These are phyloP conservation scores for Eristalinus aeneus DNA, from an alignment of 2,888 invertebrate species.

Conservation along the genomic window DNA sequence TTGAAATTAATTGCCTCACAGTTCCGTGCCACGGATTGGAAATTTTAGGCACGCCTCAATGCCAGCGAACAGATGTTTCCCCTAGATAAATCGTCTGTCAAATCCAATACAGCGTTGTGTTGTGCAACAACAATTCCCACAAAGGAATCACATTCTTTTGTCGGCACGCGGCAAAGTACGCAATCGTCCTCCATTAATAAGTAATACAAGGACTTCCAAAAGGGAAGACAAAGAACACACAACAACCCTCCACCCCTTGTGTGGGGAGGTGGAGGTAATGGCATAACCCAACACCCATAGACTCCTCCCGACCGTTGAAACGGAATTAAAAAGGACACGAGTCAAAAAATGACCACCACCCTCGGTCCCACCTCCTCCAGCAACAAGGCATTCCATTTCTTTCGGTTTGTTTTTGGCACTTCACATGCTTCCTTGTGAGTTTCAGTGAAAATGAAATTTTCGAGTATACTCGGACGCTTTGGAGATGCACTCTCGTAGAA, in stretches of 20 bases:
- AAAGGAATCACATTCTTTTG: slow-evolving; percentile 26
- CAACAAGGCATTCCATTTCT: slow-evolving; percentile 12
- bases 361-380: background rate
- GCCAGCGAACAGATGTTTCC: slow-evolving; percentile 43
- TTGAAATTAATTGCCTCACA: slow-evolving; percentile 60
- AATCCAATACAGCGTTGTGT: slow-evolving; percentile 4
- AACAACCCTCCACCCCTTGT: background rate
- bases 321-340: background rate
- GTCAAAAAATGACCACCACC: background rate
- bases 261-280: background rate
- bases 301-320: background rate
- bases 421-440: slow-evolving; percentile 35
- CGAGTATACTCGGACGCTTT: slow-evolving; percentile 25
- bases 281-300: background rate
- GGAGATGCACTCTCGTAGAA: background rate
- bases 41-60: slow-evolving; percentile 35
- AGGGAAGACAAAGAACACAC: background rate
- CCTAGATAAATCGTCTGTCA: slow-evolving; percentile 42
- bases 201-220: slow-evolving; percentile 35
- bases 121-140: slow-evolving; percentile 8
- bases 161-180: slow-evolving; percentile 25
- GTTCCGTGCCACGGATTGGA: slow-evolving; percentile 47
- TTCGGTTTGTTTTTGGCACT: slow-evolving; percentile 12
- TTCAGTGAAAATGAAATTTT: slow-evolving; percentile 41
- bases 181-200: slow-evolving; percentile 56